Base-by-base conservation (phyloP, 2,888 invertebrate genomes). In the Timema podura region DNA sequence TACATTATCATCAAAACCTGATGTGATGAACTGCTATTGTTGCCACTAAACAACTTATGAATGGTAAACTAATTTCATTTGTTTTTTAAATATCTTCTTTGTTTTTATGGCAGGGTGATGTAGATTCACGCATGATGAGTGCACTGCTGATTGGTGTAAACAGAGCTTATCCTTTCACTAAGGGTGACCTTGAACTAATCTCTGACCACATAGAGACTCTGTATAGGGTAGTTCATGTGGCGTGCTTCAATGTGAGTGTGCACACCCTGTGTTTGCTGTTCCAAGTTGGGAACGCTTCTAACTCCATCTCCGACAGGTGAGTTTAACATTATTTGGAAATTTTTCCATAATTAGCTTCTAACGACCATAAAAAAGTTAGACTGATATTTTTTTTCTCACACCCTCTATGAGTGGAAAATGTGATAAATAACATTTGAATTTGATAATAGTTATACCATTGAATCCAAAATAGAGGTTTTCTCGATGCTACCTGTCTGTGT, bases 121-220 rank as follows among this genome's bases (percentile, higher is more conserved):
- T 94, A 0, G 91, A 95, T 77, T 90, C 88, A 76, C 88, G 91
- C 78, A 90, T 95, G 84, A 90, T 96, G 90, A 89, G 90, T 74
- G 91, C 91, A 0, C 85, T 96, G 68, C 82, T 96, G 65, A 87
- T 89, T 73, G 95, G 95, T 1, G 89, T 95, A 6, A 93, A 93
- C 78, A 85, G 92, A 76, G 92, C 94, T 0, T 93, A 90, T 82
- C 93, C 93, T 0, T 94, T 89, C 82, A 91, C 94, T 0, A 89
- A 91, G 81, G 79, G 86, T 65, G 86, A 87, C 67, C 82, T 86
- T 5, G 76, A 75, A 6, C 83, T 85, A 48, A 79, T 92, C 0
- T 78, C 83, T 0, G 83, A 86, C 45, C 91, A 93, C 77, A 81
- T 91, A 16, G 86, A 93, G 77, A 91, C 91, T 0, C 84, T 96